Percentiles rank a stretch among this genome's conserved stretches.
Evolutionary conservation across 2,113 vertebrate species (phyloP).

Genomic region (Marcusenius ussheri): DNA sequence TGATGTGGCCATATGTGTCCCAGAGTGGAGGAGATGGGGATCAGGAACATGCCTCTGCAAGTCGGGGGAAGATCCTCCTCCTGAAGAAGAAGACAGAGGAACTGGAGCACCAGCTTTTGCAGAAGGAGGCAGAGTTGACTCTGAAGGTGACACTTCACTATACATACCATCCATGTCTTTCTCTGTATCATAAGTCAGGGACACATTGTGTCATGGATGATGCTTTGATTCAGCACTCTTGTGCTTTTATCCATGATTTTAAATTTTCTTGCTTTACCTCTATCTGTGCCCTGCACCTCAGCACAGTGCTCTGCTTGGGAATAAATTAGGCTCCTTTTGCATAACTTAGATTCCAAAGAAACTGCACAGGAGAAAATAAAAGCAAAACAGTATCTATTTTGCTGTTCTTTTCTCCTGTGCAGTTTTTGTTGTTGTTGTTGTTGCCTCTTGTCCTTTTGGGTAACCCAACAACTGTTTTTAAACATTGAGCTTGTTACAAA

Average conservation of each 20-base stretch:
- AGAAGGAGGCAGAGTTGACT: conserved; percentile 62
- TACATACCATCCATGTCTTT: not conserved
- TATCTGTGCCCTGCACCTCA: not conserved
- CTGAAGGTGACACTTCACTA: conserved; percentile 51
- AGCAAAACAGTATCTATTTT: not conserved
- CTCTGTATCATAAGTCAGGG: not conserved
- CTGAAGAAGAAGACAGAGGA: conserved; percentile 78
- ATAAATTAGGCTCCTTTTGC: not conserved
- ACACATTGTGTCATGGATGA: not conserved
- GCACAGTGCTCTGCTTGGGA: not conserved
- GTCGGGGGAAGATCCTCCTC: conserved; percentile 73
- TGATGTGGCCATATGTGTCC: not conserved
- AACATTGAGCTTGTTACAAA: not conserved
- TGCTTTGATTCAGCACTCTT: not conserved
- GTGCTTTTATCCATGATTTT: not conserved
- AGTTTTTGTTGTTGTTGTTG: too few relatives aligned
- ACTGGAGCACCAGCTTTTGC: conserved; percentile 67
- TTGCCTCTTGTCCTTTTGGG: not conserved
- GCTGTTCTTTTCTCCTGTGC: not conserved
- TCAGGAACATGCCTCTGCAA: conserved; percentile 67
- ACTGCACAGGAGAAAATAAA: too few relatives aligned
- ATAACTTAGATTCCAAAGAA: not conserved
- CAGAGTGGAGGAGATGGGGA: conserved; percentile 58
- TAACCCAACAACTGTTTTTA: not conserved
- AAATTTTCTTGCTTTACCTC: not conserved